These are phyloP conservation scores for Molanna angustata DNA, from an alignment of 2,888 invertebrate genomes.

Conservation along the genomic window DNA sequence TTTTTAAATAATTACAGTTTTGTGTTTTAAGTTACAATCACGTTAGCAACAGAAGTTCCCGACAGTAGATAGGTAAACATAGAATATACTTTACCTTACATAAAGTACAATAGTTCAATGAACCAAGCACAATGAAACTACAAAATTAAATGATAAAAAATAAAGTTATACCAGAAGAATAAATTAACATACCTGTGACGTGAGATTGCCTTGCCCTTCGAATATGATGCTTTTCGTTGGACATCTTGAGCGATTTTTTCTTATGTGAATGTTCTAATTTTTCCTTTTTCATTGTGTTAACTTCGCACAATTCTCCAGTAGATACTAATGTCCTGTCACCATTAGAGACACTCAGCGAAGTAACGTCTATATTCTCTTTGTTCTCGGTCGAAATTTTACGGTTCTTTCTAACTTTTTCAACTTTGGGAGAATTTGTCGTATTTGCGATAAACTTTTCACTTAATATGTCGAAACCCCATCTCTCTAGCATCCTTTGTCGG, in stretches of 20 bases:
- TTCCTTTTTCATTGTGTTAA: slow-evolving; percentile 16
- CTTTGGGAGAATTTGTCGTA: background rate
- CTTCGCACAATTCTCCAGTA: background rate
- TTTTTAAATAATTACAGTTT: no score
- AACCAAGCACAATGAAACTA: no score
- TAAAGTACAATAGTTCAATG: no score
- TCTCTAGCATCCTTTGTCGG: slow-evolving; percentile 20
- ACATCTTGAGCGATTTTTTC: slow-evolving; percentile 28
- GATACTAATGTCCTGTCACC: slow-evolving; percentile 3
- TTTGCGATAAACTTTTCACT: slow-evolving; percentile 8
- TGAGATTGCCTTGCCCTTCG: slow-evolving; percentile 26
- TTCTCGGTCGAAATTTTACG: slow-evolving; percentile 14
- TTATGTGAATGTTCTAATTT: slow-evolving; percentile 17
- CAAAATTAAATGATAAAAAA: no score
- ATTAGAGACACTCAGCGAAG: background rate
- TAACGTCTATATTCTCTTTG: slow-evolving; percentile 24
- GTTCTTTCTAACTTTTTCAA: background rate
- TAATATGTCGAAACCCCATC: slow-evolving; percentile 28
- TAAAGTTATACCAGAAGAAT: no score
- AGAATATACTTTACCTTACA: no score
- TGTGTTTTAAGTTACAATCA: no score
- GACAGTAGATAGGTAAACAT: no score
- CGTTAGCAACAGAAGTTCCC: no score
- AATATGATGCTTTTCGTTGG: slow-evolving; percentile 19
- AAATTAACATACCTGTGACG: slow-evolving; percentile 24